Base-by-base conservation (phyloP, 2,113 vertebrate genomes). In the Myanophis thanlyinensis region DNA sequence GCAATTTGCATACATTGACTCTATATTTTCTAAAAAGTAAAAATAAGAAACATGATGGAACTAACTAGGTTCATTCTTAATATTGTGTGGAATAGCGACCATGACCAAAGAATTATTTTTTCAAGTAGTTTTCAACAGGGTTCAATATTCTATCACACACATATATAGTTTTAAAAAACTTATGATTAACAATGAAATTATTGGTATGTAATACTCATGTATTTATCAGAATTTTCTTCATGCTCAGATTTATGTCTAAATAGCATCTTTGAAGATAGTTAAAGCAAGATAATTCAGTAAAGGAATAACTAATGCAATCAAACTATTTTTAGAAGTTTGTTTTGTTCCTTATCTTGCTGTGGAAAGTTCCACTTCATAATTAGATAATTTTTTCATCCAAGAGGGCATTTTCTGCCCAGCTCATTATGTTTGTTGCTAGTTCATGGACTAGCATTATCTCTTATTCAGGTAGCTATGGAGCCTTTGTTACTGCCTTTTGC, bases 321-420 rank as follows among this genome's bases (percentile, higher is more conserved):
- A 96, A 73, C 49, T 97, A 97, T 96, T 96, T 97, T 97, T 97
- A 97, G 88, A 49, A 40, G 59, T 94, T 94, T 93, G 13, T 95
- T 94, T 94, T 73, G 96, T 96, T 96, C 94, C 95, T 96, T 97
- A 96, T 95, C 93, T 95, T 95, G 94, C 95, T 96, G 95, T 23
- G 89, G 94, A 96, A 97, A 95, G 95, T 93, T 51, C 62, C 87
- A 54, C 95, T 95, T 93, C 94, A 95, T 94, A 94, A 96, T 95
- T 87, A 91, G 93, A 94, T 93, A 95, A 93, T 93, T 92, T 91
- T 96, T 90, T 95, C 93, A 93, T 91, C 93, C 93, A 87, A 93
- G 94, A 48, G 94, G 48, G 80, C 49, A 93, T 48, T 49, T 91
- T 91, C 52, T 92, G 89, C 56, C 90, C 89, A 90, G 54, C 46